Base-by-base conservation (phyloP, 1,140 invertebrate species). In the Caenorhabditis remanei region DNA sequence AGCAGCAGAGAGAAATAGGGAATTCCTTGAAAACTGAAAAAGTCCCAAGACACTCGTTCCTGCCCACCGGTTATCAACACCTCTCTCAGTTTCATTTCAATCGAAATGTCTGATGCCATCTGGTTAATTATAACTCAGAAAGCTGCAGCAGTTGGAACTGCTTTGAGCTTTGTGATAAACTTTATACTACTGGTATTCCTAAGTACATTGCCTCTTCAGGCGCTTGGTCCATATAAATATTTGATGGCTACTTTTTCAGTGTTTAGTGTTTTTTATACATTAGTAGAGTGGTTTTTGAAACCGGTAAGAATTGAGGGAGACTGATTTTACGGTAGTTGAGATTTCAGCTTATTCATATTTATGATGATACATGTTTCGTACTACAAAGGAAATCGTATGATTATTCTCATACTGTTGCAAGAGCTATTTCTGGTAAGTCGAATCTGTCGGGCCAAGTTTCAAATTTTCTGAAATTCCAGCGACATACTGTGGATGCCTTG, bases 291-390 rank as follows among this genome's bases (percentile, higher is more conserved):
- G 9, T 24, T 40, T 32, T 13, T 63, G 21, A 32, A 63, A 63
- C 61, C 61, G 6, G 61, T 63, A 21, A 63, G 61, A 11, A 11
- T 16, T 53, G 32, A 32, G 32, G 11, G 2, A 53, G 9, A 14
- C 3, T 53, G 5, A 3, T 11, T 14, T 53, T 53, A 0, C 50
- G 13, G 2, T 53, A 8, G 9, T 53, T 53, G 13, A 53, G 16
- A 53, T 53, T 53, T 13, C 24, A 63, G 61, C 11, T 63, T 11
- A 63, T 63, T 14, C 61, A 63, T 24, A 63, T 63, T 40, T 63
- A 63, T 14, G 61, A 63, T 21, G 61, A 63, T 24, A 63, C 61
- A 9, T 63, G 61, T 63, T 63, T 63, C 61, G 32, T 63, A 13
- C 40, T 63, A 11, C 61, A 63, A 40, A 21, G 61, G 9, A 63